phyloP scores from a whole-genome alignment of 1,140 invertebrate genomes.

The Penaeus vannamei region DNA sequence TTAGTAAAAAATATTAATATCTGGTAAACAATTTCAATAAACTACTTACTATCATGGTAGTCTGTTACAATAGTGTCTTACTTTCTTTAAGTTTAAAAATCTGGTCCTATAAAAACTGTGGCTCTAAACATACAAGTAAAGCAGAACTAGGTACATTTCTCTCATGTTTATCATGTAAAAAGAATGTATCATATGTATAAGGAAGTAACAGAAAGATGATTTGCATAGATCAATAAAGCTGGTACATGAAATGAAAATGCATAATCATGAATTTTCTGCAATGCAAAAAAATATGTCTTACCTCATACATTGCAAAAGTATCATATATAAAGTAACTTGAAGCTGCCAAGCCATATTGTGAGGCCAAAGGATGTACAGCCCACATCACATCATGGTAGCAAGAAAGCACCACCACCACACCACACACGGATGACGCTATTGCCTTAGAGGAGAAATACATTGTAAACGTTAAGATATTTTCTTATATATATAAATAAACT shows the following conservation, averaged over 20 bases:
- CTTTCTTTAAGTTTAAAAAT: background rate
- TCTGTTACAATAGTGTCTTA: too few species aligned
- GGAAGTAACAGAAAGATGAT: too few species aligned
- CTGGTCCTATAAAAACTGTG: too few species aligned
- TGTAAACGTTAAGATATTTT: background rate
- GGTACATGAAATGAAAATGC: background rate
- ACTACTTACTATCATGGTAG: too few species aligned
- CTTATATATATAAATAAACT: too few species aligned
- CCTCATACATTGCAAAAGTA: slow-evolving; percentile 50
- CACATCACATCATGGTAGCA: slow-evolving; percentile 52
- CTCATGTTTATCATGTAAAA: background rate
- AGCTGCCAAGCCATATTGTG: slow-evolving; percentile 38
- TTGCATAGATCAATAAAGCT: background rate
- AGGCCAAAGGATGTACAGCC: slow-evolving; percentile 34
- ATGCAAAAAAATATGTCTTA: background rate
- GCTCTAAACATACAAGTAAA: too few species aligned
- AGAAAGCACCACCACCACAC: slow-evolving; percentile 37
- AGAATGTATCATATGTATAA: too few species aligned
- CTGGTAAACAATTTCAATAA: too few species aligned
- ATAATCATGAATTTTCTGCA: too few species aligned
- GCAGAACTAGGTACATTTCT: background rate
- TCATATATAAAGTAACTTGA: slow-evolving; percentile 52
- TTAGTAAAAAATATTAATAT: too few species aligned
- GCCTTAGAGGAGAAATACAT: background rate
- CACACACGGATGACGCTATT: slow-evolving; percentile 32